These are phyloP conservation scores for Aix galericulata DNA, from an alignment of 2,113 vertebrate genomes.

Conservation along the genomic window DNA sequence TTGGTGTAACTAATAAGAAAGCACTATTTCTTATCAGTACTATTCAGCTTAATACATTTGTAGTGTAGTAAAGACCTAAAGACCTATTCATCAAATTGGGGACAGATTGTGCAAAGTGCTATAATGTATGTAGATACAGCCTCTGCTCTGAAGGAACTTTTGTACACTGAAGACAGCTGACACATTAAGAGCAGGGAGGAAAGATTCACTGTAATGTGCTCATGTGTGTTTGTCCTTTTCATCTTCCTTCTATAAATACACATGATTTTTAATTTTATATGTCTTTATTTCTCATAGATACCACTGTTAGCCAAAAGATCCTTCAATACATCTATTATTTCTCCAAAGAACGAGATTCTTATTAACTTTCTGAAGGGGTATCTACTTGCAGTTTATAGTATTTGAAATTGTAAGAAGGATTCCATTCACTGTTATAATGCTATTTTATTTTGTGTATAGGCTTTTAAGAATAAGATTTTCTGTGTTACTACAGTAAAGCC, in stretches of 20 bases:
- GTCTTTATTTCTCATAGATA: background rate
- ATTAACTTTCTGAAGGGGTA: background rate
- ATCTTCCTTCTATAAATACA: background rate
- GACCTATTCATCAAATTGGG: background rate
- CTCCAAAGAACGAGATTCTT: background rate
- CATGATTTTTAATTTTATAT: background rate
- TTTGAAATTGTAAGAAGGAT: background rate
- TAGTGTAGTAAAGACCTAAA: background rate
- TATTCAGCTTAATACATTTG: background rate
- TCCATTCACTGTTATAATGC: background rate
- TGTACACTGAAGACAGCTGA: background rate
- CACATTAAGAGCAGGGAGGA: background rate
- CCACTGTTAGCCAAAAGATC: background rate
- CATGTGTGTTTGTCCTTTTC: background rate
- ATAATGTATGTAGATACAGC: background rate
- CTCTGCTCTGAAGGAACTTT: background rate
- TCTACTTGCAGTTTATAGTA: background rate
- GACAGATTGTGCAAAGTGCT: background rate
- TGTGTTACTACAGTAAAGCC: background rate
- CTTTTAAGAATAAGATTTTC: background rate
- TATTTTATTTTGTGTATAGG: background rate
- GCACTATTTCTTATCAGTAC: background rate
- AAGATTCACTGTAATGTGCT: background rate
- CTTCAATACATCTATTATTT: background rate
- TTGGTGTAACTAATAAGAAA: background rate